Evolutionary conservation across 2,888 invertebrate genomes (phyloP).

Genomic region (Pollenia griseotomentosa): DNA sequence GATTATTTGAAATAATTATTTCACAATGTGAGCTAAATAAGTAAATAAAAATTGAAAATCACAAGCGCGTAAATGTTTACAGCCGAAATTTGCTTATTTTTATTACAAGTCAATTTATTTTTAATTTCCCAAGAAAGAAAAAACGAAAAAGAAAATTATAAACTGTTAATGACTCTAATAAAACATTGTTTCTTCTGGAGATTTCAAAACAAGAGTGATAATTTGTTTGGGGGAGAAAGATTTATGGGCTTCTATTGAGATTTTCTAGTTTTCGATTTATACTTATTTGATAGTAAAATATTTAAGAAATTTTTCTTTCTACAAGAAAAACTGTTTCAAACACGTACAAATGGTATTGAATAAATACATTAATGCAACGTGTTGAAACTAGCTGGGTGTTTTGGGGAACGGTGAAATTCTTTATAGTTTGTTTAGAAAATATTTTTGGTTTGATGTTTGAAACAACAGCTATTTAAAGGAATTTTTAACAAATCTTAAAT

Average conservation of each 20-base stretch:
- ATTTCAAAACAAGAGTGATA: not conserved
- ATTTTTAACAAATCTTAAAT: conserved; percentile 23
- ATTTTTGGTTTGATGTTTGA: not conserved
- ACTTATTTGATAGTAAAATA: conserved; percentile 6
- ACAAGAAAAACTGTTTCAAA: not conserved
- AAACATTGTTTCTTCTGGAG: not conserved
- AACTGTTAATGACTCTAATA: not conserved
- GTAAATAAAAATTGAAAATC: not conserved
- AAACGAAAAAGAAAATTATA: not conserved
- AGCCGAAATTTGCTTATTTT: conserved; percentile 12
- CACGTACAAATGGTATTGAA: conserved; percentile 25
- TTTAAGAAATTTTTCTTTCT: conserved; percentile 16
- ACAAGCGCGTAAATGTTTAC: not conserved
- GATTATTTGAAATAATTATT: too few relatives aligned
- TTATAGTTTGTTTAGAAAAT: too few relatives aligned
- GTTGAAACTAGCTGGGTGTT: not conserved
- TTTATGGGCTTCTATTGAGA: conserved; percentile 20
- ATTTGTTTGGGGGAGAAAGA: not conserved
- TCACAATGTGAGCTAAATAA: too few relatives aligned
- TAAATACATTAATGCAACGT: not conserved
- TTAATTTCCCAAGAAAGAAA: not conserved
- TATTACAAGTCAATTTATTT: conserved; percentile 1
- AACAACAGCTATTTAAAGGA: not conserved
- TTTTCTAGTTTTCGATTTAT: not conserved
- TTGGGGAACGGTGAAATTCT: too few relatives aligned